Evolutionary conservation across 1,140 invertebrate species (phyloP).

Genomic region (Zelostemma sp.): DNA sequence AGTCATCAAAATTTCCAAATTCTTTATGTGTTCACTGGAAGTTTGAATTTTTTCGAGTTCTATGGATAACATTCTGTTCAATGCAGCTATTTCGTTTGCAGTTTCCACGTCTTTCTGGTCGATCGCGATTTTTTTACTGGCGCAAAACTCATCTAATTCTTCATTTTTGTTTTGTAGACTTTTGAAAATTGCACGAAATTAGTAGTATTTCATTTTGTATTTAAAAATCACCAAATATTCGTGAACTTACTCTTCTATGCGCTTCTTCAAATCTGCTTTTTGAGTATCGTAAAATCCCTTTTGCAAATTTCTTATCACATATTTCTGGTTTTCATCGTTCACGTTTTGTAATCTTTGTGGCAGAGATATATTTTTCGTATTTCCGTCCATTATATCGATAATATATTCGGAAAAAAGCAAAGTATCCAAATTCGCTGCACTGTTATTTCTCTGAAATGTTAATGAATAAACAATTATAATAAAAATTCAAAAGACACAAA

Average conservation of each 20-base stretch:
- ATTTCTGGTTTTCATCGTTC: slow-evolving; percentile 12
- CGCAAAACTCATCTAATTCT: slow-evolving; percentile 33
- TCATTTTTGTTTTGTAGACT: slow-evolving; percentile 53
- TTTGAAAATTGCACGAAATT: slow-evolving; percentile 3
- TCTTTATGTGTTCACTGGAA: slow-evolving; percentile 29
- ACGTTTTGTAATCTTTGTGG: slow-evolving; percentile 45
- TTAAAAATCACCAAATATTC: neutral
- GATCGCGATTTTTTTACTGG: slow-evolving; percentile 12
- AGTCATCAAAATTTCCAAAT: slow-evolving; percentile 25
- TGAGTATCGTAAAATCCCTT: slow-evolving; percentile 52
- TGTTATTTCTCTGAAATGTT: too few species aligned
- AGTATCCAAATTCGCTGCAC: too few species aligned
- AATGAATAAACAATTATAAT: too few species aligned
- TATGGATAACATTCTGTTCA: slow-evolving; percentile 42
- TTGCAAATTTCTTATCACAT: slow-evolving; percentile 55
- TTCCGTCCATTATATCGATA: slow-evolving; percentile 23
- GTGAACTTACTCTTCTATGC: slow-evolving; percentile 49
- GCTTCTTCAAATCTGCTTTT: slow-evolving; percentile 46
- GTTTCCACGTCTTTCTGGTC: slow-evolving; percentile 39
- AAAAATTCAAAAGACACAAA: too few species aligned
- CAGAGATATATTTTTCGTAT: slow-evolving; percentile 49
- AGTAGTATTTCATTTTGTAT: neutral
- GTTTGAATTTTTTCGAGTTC: slow-evolving; percentile 43
- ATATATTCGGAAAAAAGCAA: neutral
- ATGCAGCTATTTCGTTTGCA: slow-evolving; percentile 48